phyloP scores from a whole-genome alignment of 2,113 vertebrate species.

The Phylloscopus trochiloides region DNA sequence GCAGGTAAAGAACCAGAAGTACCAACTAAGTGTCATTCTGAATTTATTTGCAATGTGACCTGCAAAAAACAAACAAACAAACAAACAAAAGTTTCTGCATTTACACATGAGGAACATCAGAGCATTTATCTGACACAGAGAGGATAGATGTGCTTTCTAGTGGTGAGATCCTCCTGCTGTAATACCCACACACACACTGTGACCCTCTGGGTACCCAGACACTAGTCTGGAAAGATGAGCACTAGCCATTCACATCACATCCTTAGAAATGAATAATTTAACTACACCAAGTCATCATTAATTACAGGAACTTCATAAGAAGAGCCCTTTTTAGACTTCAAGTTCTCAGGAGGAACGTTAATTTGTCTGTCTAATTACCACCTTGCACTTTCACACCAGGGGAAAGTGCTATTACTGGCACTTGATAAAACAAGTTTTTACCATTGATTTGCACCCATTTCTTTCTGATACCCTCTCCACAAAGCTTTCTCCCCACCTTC shows the following conservation, averaged over 20 bases:
- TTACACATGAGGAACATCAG: not conserved
- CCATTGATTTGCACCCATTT: conserved; percentile 7
- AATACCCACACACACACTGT: not conserved
- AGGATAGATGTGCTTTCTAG: not conserved
- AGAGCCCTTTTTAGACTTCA: conserved; percentile 45
- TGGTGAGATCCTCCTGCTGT: not conserved
- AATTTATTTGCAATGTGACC: not conserved
- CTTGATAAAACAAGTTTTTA: conserved; percentile 13
- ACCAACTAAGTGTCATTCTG: not conserved
- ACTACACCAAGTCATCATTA: conserved; percentile 46
- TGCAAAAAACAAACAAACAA: not conserved
- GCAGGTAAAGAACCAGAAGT: not conserved
- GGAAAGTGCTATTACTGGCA: conserved; percentile 48
- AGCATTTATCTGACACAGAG: not conserved
- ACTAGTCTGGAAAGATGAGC: not conserved
- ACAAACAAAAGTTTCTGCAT: not conserved
- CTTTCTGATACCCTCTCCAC: not conserved
- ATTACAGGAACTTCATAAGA: conserved; percentile 63
- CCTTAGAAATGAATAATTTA: conserved; percentile 39
- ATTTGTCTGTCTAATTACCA: conserved; percentile 71
- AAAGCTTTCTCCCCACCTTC: not conserved
- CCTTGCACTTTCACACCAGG: conserved; percentile 49
- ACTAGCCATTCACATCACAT: conserved; percentile 47
- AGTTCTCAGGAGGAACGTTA: conserved; percentile 65
- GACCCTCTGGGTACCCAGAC: not conserved